Conservation (phyloP, 2,888 invertebrate species). For the Siphlonurus alternatus region DNA sequence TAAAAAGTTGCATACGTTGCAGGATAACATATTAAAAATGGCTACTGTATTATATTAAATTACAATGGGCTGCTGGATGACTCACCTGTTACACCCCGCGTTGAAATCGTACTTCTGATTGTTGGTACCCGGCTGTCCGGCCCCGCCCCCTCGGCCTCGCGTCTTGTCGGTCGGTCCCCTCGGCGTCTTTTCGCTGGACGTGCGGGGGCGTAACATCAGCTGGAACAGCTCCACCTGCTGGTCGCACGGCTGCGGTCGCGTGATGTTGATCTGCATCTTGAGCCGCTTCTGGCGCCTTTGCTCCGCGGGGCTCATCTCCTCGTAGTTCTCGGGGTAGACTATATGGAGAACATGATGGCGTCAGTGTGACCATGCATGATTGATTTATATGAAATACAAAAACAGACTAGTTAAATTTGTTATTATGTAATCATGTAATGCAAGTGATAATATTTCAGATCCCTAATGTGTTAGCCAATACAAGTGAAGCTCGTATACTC, state of each 20-base stretch:
- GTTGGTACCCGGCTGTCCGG: neutral
- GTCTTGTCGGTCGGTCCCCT: neutral
- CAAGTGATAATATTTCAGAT: too few species aligned
- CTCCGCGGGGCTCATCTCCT: neutral
- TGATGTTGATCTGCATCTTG: conserved; percentile 26
- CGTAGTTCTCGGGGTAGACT: neutral
- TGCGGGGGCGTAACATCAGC: conserved; percentile 12
- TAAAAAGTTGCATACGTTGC: too few species aligned
- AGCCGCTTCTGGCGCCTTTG: neutral
- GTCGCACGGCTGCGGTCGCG: conserved; percentile 72
- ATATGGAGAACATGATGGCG: too few species aligned
- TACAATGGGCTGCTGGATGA: too few species aligned
- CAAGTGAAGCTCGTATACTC: too few species aligned
- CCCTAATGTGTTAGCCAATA: too few species aligned
- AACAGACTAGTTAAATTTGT: too few species aligned
- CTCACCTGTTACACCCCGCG: neutral
- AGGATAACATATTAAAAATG: too few species aligned
- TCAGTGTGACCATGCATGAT: too few species aligned
- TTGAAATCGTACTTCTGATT: neutral
- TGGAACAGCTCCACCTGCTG: conserved; percentile 53
- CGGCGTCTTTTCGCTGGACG: neutral
- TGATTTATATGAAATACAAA: too few species aligned
- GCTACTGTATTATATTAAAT: too few species aligned
- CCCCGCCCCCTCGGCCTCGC: neutral
- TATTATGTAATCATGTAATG: too few species aligned